Evolutionary conservation across 2,797 vertebrate genomes (phyloP).

Genomic region (Cirrhinus molitorella): DNA sequence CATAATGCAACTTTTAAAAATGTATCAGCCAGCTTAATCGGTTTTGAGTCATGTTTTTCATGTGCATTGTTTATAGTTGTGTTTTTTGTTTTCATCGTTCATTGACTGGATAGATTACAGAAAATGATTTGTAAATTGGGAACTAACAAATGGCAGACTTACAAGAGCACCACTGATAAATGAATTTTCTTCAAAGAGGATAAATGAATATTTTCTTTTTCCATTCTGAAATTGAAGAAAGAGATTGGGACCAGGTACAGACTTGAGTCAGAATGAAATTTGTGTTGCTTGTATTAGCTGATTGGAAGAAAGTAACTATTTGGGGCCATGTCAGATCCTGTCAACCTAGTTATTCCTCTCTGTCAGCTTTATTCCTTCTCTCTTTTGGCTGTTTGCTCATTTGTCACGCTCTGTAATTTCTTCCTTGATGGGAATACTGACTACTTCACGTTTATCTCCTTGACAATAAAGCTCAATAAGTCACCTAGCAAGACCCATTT

Average conservation of each 20-base stretch:
- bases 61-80: neutral
- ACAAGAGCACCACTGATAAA: slow-evolving; percentile 76
- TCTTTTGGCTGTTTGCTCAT: slow-evolving; percentile 50
- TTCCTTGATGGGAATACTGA: neutral
- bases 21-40: neutral
- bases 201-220: slow-evolving; percentile 65
- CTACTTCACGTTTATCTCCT: slow-evolving; percentile 20
- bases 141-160: slow-evolving; percentile 37
- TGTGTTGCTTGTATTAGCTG: neutral
- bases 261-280: neutral
- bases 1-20: neutral
- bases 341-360: slow-evolving; percentile 73
- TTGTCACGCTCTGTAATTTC: slow-evolving; percentile 23
- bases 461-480: slow-evolving; percentile 38
- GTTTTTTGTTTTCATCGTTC: neutral
- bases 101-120: neutral
- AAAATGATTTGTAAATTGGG: neutral
- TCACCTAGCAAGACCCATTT: slow-evolving; percentile 36
- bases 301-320: slow-evolving; percentile 73
- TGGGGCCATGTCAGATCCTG: slow-evolving; percentile 77
- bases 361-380: slow-evolving; percentile 54
- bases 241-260: too few relatives aligned
- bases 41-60: neutral
- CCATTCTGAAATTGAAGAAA: too few relatives aligned
- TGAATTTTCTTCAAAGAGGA: slow-evolving; percentile 78